Conservation (phyloP, 2,113 vertebrate genomes). For the Coracopsis vasa region DNA sequence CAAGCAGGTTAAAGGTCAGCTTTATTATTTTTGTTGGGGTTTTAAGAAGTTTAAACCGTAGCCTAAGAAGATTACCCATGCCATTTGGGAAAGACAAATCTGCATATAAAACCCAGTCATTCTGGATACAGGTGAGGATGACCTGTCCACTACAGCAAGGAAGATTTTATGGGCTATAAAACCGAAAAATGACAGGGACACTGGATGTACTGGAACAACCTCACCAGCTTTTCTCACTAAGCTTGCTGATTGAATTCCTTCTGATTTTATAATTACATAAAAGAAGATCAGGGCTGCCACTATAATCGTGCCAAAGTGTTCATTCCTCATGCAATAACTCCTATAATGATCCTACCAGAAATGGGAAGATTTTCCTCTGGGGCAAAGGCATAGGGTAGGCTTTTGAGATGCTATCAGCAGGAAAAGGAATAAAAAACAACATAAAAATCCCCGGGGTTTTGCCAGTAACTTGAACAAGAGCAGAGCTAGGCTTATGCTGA, state of each 20-base stretch:
- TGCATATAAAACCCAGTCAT: neutral
- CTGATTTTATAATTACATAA: neutral
- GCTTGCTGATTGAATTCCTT: neutral
- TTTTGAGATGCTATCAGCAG: neutral
- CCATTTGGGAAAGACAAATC: neutral
- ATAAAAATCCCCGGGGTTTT: neutral
- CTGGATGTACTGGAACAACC: neutral
- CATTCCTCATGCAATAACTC: neutral
- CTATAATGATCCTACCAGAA: neutral
- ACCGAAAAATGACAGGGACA: neutral
- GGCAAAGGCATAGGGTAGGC: neutral
- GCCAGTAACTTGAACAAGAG: neutral
- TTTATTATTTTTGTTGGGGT: neutral
- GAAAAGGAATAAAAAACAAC: neutral
- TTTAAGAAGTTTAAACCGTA: neutral
- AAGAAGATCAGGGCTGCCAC: neutral
- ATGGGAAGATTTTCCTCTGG: neutral
- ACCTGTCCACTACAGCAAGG: neutral
- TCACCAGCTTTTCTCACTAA: neutral
- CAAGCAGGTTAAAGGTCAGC: neutral
- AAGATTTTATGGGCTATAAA: neutral
- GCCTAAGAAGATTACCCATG: neutral
- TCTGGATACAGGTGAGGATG: neutral
- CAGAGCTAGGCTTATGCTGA: neutral
- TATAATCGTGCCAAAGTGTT: neutral